A percentile compares a stretch with the other conserved stretches of the same genome.
These are phyloP conservation scores for Heliconius hortense DNA, from an alignment of 2,888 invertebrate genomes.

Conservation along the genomic window DNA sequence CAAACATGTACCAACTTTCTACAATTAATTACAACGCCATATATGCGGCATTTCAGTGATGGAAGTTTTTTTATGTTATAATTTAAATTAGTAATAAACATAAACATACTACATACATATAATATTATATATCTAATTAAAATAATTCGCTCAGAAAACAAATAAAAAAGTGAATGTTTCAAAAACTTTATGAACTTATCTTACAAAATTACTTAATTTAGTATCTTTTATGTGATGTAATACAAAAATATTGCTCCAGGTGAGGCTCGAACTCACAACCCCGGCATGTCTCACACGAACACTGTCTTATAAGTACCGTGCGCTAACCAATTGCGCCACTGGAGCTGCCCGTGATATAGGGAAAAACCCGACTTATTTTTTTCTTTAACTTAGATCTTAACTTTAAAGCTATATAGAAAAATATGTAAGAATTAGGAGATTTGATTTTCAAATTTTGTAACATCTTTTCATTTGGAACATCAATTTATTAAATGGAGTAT, in stretches of 20 bases:
- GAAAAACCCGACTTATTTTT: slow-evolving; percentile 57
- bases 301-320: slow-evolving; percentile 99
- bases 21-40: no score
- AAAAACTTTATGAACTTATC: not conserved
- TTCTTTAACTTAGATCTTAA: slow-evolving; percentile 24
- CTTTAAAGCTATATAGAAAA: not conserved
- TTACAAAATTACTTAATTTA: not conserved
- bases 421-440: not conserved
- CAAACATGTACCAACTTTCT: no score
- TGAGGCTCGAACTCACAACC: slow-evolving; percentile 99
- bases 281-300: slow-evolving; percentile 97
- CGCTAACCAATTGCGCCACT: slow-evolving; percentile 99
- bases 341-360: slow-evolving; percentile 83
- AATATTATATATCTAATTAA: not conserved
- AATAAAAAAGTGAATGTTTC: not conserved
- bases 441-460: not conserved
- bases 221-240: not conserved
- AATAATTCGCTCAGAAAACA: not conserved
- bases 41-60: no score
- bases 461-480: no score
- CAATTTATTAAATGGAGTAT: no score
- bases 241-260: slow-evolving; percentile 90
- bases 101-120: no score
- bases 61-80: no score
- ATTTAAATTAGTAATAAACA: no score